Evolutionary conservation across 2,888 invertebrate genomes (phyloP).

Genomic region (Platerodrilus igneus): DNA sequence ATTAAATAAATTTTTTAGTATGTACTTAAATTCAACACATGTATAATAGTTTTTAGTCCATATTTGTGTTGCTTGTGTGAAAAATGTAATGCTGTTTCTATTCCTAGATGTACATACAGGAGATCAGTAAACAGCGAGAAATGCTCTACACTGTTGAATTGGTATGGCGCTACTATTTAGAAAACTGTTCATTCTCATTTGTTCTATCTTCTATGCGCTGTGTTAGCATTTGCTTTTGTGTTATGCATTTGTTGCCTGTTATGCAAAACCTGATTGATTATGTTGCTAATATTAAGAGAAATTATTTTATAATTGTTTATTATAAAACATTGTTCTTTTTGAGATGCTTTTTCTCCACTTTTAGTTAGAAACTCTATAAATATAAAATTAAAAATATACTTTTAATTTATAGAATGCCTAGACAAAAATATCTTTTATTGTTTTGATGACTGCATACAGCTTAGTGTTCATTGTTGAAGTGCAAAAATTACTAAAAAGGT

Average conservation of each 20-base stretch:
- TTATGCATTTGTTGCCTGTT: slow-evolving; percentile 18
- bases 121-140: slow-evolving; percentile 84
- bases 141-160: slow-evolving; percentile 78
- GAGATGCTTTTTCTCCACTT: no score
- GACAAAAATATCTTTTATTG: no score
- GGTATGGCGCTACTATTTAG: slow-evolving; percentile 54
- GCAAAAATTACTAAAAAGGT: no score
- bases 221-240: slow-evolving; percentile 20
- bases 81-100: slow-evolving; percentile 49
- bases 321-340: no score
- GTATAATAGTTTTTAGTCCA: slow-evolving; percentile 10
- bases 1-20: slow-evolving; percentile 1
- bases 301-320: background rate
- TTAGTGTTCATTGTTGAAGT: no score
- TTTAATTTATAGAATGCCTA: no score
- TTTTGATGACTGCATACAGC: no score
- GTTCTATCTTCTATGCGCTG: slow-evolving; percentile 19
- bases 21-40: background rate
- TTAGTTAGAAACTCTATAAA: no score
- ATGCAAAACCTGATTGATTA: slow-evolving; percentile 5
- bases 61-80: slow-evolving; percentile 42
- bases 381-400: no score
- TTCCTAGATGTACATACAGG: slow-evolving; percentile 80
- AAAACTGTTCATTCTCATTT: slow-evolving; percentile 18
- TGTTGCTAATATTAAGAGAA: slow-evolving; percentile 1